Evolutionary conservation across 2,888 invertebrate species (phyloP), one percentile per base, ranked within the genome.

Genomic region (Watsonalla binaria): DNA sequence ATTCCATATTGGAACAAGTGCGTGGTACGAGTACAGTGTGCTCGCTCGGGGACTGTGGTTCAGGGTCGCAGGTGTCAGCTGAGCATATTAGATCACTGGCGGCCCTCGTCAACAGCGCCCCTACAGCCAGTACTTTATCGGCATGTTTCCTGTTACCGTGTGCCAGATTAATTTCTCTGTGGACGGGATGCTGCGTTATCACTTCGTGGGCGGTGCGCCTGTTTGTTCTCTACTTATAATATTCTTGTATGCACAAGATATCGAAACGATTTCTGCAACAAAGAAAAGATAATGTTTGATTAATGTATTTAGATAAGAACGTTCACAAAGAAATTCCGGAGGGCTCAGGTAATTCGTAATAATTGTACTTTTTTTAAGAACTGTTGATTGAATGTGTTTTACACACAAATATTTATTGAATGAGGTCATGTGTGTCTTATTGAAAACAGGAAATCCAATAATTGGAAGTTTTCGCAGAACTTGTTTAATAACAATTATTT

Each of bases 231-330:
- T 78, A 81, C 86, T 85, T 84, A 75, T 79, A 84, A 84, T 84
- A 80, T 80, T 84, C 86, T 88, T 89, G 85, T 84, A 68, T 82
- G 73, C 73, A 82, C 84, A 85, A 88, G 89, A 84, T 86, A 86
- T 83, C 66, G 73, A 77, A 86, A 83, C 78, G 79, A 85, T 84
- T 80, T 88, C 90, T 90, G 88, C 76, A 90, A 90, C 86, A 88
- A 88, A 77, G 78, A 74, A 77, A 72, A 72, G 64, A 76, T 68
- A 65, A 65, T 62, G 59, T 70, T 69, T 72, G 61, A 74, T 70
- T 52, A 70, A 63, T 69, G 60, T 61, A 59, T 65, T 56, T 56
- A 66, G 75, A 79, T 77, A 78, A 73, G 50, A 55, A 53, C 53
- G 9, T 54, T 60, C 51, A 73, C 62, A 69, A 63, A 72, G 64